A percentile compares a stretch with the other conserved stretches of the same genome.
These are phyloP conservation scores for Setophaga coronata DNA, from an alignment of 2,113 vertebrate species.

Conservation along the genomic window DNA sequence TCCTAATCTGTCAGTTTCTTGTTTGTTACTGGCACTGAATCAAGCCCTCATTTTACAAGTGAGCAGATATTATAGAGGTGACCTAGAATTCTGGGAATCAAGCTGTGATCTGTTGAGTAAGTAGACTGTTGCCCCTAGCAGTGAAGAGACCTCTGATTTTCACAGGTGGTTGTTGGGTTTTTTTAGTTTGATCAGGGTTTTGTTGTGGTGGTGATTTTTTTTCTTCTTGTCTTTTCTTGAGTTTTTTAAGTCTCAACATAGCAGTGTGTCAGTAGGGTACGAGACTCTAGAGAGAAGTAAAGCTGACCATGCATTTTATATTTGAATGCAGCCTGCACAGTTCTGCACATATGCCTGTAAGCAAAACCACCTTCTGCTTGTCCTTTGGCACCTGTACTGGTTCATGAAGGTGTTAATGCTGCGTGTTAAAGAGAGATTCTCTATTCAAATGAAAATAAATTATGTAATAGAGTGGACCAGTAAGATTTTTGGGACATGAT, in stretches of 20 bases:
- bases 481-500: neutral
- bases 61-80: neutral
- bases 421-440: neutral
- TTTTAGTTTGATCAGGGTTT: neutral
- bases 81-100: conserved; percentile 37
- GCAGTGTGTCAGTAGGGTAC: neutral
- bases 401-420: neutral
- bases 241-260: neutral
- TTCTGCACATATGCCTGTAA: neutral
- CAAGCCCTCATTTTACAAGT: neutral
- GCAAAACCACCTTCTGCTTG: neutral
- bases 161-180: neutral
- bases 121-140: neutral
- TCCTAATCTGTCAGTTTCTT: conserved; percentile 2
- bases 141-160: neutral
- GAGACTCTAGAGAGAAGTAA: neutral
- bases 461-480: neutral
- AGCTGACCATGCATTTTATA: neutral
- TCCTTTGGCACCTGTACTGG: neutral
- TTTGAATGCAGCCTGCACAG: neutral
- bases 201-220: neutral
- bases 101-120: neutral
- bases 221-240: neutral
- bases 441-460: neutral
- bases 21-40: neutral